phyloP scores from a whole-genome alignment of 2,797 vertebrate genomes.

The Notolabrus celidotus region DNA sequence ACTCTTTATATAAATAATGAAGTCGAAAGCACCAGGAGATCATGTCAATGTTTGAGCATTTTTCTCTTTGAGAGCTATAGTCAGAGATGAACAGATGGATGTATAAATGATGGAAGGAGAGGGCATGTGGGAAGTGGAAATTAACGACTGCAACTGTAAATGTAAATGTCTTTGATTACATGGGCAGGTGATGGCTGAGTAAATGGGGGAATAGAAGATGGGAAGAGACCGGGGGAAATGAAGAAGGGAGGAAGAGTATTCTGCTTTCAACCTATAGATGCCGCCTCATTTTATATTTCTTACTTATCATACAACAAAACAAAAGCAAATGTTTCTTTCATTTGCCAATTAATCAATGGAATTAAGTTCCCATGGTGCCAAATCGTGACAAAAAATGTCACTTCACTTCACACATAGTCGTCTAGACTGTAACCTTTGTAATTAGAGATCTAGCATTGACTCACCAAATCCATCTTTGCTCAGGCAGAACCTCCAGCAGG shows the following conservation, averaged over 20 bases:
- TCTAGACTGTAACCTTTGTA: too few species aligned
- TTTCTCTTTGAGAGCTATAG: constrained; percentile 19
- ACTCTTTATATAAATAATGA: constrained; percentile 22
- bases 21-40: background rate
- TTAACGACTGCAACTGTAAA: constrained; percentile 17
- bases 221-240: background rate
- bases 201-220: background rate
- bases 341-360: too few species aligned
- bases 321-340: too few species aligned
- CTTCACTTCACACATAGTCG: too few species aligned
- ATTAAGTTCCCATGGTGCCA: too few species aligned
- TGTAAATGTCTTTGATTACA: constrained; percentile 35
- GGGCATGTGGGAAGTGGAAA: background rate
- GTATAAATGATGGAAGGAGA: constrained; percentile 21
- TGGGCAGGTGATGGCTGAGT: constrained; percentile 4
- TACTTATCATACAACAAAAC: too few species aligned
- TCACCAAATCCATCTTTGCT: background rate
- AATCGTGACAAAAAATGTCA: too few species aligned
- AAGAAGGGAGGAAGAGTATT: too few species aligned
- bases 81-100: constrained; percentile 51
- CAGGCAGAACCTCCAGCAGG: too few species aligned
- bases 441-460: background rate
- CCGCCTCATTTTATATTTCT: too few species aligned
- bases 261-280: too few species aligned
- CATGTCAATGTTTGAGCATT: constrained; percentile 31